These are phyloP conservation scores for Pammene aurita DNA, from an alignment of 2,888 invertebrate genomes.

Conservation along the genomic window DNA sequence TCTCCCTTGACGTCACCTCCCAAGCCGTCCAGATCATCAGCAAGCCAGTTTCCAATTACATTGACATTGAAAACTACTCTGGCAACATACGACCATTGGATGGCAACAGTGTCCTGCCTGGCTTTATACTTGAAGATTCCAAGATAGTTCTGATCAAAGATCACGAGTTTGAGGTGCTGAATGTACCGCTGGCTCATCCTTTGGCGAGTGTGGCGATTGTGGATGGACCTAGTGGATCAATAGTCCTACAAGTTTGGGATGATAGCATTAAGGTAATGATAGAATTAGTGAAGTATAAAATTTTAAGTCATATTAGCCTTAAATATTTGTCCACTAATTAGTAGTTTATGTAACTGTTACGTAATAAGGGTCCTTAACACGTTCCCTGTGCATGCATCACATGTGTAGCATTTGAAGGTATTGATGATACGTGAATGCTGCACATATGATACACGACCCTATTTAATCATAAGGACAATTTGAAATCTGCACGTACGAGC, in stretches of 20 bases:
- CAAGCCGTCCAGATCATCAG: slow-evolving; percentile 76
- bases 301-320: background rate
- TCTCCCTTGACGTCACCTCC: slow-evolving; percentile 85
- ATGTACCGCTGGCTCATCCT: slow-evolving; percentile 55
- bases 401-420: no score
- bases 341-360: no score
- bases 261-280: slow-evolving; percentile 61
- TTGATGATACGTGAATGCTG: no score
- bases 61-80: slow-evolving; percentile 51
- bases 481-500: no score
- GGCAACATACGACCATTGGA: slow-evolving; percentile 60
- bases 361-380: no score
- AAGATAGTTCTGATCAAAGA: slow-evolving; percentile 68
- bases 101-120: slow-evolving; percentile 64
- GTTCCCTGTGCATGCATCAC: no score
- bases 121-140: slow-evolving; percentile 68
- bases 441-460: no score
- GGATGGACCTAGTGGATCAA: slow-evolving; percentile 61
- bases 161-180: slow-evolving; percentile 60
- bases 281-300: background rate
- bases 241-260: slow-evolving; percentile 68
- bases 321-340: no score
- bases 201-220: slow-evolving; percentile 65
- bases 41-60: slow-evolving; percentile 70
- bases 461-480: no score